Conservation (phyloP, 2,888 invertebrate genomes). For the Mystacides longicornis region DNA sequence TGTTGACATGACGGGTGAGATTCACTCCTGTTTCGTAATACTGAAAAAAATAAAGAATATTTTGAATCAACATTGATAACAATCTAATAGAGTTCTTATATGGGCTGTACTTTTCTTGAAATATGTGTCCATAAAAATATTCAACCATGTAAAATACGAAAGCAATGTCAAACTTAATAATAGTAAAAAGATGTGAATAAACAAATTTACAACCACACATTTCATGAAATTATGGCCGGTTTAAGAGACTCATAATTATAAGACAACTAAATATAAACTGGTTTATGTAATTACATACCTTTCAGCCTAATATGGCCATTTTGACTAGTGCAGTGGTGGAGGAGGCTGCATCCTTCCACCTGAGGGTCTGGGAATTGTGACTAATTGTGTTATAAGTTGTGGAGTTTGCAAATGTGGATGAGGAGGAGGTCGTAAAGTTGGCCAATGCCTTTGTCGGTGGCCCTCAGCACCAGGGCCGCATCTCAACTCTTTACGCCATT, state of each 20-base stretch:
- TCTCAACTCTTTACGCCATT: constrained; percentile 65
- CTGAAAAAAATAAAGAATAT: neutral
- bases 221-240: too few relatives aligned
- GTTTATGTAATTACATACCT: too few relatives aligned
- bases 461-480: constrained; percentile 41
- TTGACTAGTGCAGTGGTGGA: constrained; percentile 49
- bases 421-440: constrained; percentile 28
- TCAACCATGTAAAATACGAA: too few relatives aligned
- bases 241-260: too few relatives aligned
- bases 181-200: too few relatives aligned
- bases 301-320: constrained; percentile 32
- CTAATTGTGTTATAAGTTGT: constrained; percentile 32
- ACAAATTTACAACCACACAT: too few relatives aligned
- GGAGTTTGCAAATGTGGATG: constrained; percentile 14
- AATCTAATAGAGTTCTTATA: too few relatives aligned
- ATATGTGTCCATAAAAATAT: too few relatives aligned
- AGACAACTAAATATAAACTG: too few relatives aligned
- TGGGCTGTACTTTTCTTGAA: too few relatives aligned
- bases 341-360: constrained; percentile 35
- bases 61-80: too few relatives aligned
- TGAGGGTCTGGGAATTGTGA: constrained; percentile 13
- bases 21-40: neutral
- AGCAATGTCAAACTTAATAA: too few relatives aligned
- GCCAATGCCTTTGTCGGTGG: constrained; percentile 10
- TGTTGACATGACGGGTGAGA: neutral